Conservation (phyloP, 2,113 vertebrate species). For the Crypturellus undulatus region DNA sequence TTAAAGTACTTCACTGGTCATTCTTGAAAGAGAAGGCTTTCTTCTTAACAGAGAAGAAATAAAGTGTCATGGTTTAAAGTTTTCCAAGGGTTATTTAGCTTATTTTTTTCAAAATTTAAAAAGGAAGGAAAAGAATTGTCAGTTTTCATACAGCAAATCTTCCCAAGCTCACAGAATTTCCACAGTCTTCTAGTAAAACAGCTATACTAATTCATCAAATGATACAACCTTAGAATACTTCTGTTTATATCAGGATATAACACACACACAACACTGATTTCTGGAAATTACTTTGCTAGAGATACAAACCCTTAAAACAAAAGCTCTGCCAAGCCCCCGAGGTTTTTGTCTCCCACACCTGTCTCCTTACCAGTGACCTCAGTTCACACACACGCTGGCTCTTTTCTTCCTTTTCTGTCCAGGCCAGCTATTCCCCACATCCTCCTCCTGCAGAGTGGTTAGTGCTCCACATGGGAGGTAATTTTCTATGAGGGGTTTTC, state of each 20-base stretch:
- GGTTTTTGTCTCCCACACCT: background rate
- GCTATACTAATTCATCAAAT: background rate
- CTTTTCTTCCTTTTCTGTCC: background rate
- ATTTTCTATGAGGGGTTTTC: background rate
- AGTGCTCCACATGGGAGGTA: background rate
- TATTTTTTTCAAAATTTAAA: background rate
- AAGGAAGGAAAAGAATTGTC: background rate
- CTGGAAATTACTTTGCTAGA: background rate
- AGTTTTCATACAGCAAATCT: background rate
- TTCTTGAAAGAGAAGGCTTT: background rate
- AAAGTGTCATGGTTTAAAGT: background rate
- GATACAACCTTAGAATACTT: background rate
- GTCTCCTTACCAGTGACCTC: background rate
- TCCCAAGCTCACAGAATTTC: background rate
- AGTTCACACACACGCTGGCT: fast-evolving
- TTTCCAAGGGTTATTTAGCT: background rate
- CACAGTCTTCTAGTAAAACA: background rate
- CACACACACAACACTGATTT: background rate
- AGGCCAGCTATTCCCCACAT: background rate
- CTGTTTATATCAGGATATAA: background rate
- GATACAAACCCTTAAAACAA: background rate
- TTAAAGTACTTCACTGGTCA: background rate
- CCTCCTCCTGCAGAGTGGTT: fast-evolving
- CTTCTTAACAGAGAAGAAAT: background rate
- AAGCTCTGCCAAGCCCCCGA: background rate